These are phyloP conservation scores for Hyperopisus bebe DNA, from an alignment of 2,113 vertebrate genomes.

Conservation along the genomic window DNA sequence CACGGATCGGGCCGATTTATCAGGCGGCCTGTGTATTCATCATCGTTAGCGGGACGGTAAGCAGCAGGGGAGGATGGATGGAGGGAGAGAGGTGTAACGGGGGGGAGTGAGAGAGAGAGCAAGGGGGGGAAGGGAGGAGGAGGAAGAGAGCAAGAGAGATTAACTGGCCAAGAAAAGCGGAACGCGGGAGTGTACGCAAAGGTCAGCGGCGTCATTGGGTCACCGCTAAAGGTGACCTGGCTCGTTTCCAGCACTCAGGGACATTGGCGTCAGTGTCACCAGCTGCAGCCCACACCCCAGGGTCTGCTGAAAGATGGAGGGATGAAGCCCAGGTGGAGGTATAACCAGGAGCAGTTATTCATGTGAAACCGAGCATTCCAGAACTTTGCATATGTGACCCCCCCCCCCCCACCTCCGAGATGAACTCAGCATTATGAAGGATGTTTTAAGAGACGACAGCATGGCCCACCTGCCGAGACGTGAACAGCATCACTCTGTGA, in stretches of 20 bases:
- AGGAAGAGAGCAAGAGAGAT: background rate
- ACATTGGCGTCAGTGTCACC: background rate
- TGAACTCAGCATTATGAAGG: background rate
- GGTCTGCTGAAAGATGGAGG: background rate
- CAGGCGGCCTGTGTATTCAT: constrained; percentile 1
- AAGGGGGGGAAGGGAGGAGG: background rate
- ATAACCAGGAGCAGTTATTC: background rate
- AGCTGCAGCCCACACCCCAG: background rate
- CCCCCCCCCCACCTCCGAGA: background rate
- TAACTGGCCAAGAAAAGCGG: background rate
- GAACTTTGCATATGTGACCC: background rate
- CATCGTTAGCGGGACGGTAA: constrained; percentile 12
- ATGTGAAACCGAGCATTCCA: background rate
- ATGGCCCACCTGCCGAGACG: constrained; percentile 33
- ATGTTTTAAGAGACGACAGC: constrained; percentile 1
- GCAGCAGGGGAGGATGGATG: background rate
- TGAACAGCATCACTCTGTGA: background rate
- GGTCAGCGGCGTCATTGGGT: background rate
- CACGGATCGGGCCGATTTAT: background rate
- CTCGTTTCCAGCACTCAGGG: background rate
- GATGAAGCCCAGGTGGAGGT: background rate
- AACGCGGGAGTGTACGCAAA: background rate
- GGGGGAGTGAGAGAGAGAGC: background rate
- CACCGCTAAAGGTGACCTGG: background rate
- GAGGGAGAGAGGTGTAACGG: background rate